Evolutionary conservation across 2,113 vertebrate species (phyloP), one percentile per base, ranked within the genome.

Genomic region (Megaceryle maxima): DNA sequence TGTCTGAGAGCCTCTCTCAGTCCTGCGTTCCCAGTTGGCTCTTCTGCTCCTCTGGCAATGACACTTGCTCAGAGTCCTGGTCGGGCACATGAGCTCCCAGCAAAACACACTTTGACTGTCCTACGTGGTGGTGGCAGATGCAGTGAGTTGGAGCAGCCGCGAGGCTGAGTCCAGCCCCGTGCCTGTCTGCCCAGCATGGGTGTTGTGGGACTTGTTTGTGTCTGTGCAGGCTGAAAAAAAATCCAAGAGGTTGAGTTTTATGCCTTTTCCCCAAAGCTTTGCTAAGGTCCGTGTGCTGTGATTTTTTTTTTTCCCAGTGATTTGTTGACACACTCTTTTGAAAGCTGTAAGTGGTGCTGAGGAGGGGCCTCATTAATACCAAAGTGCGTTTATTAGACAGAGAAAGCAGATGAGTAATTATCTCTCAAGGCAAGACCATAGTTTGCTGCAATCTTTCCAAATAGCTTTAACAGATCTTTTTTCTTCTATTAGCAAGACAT

Each of bases 121-220:
- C 50, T 13, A 2, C 1, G 0, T 1, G 11, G 25, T 2, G 3
- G 41, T 20, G 68, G 24, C 1, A 2, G 67, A 17, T 44, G 33
- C 48, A 20, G 21, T 12, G 24, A 13, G 22, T 16, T 8, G 17
- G 62, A 68, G 55, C 55, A 33, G 56, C 68, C 35, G 53, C 0
- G 1, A 6, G 22, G 48, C 50, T 18, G n/a, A 56, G 67, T 62
- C 12, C 62, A 35, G 25, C 46, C n/a, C 3, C 1, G 75, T 25
- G 75, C 35, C 31, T 4, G 13, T 17, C 41, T 41, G 39, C 66
- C 5, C 44, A 8, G 16, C 5, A 1, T 5, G 1, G 29, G 43
- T 1, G 0, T 9, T 6, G 20, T 5, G 28, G 35, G 41, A n/a
- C 68, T n/a, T 11, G 6, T 48, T 88, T 29, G 19, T 21, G 15